Percentiles rank a stretch among this genome's conserved stretches.
Conservation (phyloP, 2,888 invertebrate species). For the Pseudanteris insignis region DNA sequence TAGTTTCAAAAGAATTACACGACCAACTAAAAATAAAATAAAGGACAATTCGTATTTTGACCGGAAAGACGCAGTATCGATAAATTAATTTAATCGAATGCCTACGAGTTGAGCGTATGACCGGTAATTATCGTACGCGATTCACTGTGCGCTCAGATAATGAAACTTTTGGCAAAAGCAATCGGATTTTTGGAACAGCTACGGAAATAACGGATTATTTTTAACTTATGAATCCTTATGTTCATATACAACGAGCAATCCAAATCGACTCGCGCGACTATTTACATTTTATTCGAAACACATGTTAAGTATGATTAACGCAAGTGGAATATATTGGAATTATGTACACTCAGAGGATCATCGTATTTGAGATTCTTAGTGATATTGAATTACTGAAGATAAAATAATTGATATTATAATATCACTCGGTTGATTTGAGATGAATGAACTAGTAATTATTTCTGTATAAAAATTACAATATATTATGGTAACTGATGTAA, state of each 20-base stretch:
- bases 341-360: too few relatives aligned
- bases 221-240: slow-evolving; percentile 4
- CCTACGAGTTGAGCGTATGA: background rate
- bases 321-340: too few relatives aligned
- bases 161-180: slow-evolving; percentile 28
- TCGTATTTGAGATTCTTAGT: too few relatives aligned
- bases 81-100: slow-evolving; percentile 1
- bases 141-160: slow-evolving; percentile 13
- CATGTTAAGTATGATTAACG: too few relatives aligned
- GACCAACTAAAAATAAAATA: slow-evolving; percentile 58
- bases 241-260: slow-evolving; percentile 3
- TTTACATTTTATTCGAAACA: too few relatives aligned
- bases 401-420: too few relatives aligned
- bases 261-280: slow-evolving; percentile 4
- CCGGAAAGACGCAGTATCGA: background rate
- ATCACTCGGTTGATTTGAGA: too few relatives aligned
- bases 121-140: slow-evolving; percentile 18
- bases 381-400: too few relatives aligned
- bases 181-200: slow-evolving; percentile 21
- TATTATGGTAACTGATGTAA: too few relatives aligned
- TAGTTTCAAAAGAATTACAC: slow-evolving; percentile 61
- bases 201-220: slow-evolving; percentile 34
- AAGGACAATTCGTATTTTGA: slow-evolving; percentile 20
- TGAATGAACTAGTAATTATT: too few relatives aligned
- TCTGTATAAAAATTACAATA: too few relatives aligned